Percentiles rank a stretch among this genome's conserved stretches.
These are phyloP conservation scores for Porites australiensis DNA, from an alignment of 64 coral and sea anemone species.

Conservation along the genomic window DNA sequence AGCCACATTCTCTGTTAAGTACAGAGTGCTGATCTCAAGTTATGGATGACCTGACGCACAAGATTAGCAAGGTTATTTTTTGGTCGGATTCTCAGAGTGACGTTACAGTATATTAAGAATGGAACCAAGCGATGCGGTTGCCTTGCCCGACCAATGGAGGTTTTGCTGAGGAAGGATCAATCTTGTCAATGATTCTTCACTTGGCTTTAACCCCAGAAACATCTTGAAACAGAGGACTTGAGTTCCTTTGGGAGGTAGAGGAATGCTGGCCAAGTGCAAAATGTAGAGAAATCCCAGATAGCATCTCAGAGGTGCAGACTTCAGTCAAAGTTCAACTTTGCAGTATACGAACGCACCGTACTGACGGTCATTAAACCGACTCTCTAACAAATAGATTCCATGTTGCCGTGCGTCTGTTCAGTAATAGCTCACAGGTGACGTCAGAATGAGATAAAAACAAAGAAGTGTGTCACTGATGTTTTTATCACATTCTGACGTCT, in stretches of 20 bases:
- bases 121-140: slow-evolving; percentile 2
- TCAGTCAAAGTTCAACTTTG: slow-evolving; percentile 18
- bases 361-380: too few relatives aligned
- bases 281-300: not conserved
- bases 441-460: too few relatives aligned
- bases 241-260: slow-evolving; percentile 65
- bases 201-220: slow-evolving; percentile 42
- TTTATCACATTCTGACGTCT: too few relatives aligned
- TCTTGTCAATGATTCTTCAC: slow-evolving; percentile 58
- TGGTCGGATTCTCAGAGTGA: not conserved
- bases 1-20: too few relatives aligned
- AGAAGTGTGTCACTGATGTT: too few relatives aligned
- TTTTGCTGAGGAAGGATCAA: slow-evolving; percentile 63
- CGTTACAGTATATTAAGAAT: slow-evolving; percentile 3
- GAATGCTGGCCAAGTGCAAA: slow-evolving; percentile 30
- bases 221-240: slow-evolving; percentile 67
- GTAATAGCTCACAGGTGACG: too few relatives aligned
- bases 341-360: too few relatives aligned
- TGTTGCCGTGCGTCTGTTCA: too few relatives aligned
- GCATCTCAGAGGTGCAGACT: slow-evolving; percentile 61
- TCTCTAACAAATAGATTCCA: too few relatives aligned
- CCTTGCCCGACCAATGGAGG: slow-evolving; percentile 53
- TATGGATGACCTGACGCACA: not conserved
- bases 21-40: not conserved
- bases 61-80: too few relatives aligned